Percentiles rank a stretch among this genome's conserved stretches.
Evolutionary conservation across 37 sponge, comb jelly and placozoan species (phyloP).

Genomic region (Halichondria panicea): DNA sequence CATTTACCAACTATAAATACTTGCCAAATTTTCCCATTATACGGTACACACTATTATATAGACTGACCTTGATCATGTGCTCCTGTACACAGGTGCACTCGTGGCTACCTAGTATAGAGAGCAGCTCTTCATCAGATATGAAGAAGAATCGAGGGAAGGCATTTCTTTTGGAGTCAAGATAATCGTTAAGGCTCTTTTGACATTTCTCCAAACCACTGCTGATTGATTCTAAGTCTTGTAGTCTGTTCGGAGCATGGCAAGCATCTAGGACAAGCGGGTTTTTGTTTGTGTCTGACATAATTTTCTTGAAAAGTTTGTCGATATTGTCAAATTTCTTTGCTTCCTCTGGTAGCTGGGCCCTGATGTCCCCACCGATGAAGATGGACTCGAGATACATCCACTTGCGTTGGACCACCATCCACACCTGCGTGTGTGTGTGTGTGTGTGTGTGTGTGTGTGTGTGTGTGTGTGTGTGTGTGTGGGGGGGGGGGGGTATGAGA

Average conservation of each 20-base stretch:
- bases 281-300: conserved; percentile 97
- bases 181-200: conserved; percentile 99
- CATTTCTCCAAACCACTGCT: conserved; percentile 90
- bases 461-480: conserved; percentile 1
- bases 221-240: conserved; percentile 90
- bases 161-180: conserved; percentile 99
- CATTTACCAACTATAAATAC: neutral
- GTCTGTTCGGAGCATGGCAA: conserved; percentile 87
- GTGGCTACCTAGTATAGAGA: conserved; percentile 95
- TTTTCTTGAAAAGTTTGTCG: conserved; percentile 99
- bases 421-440: conserved; percentile 64
- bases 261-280: conserved; percentile 88
- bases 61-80: conserved; percentile 96
- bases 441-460: neutral
- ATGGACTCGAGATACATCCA: conserved; percentile 99
- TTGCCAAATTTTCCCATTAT: neutral
- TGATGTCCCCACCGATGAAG: conserved; percentile 98
- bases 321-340: conserved; percentile 98
- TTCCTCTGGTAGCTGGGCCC: conserved; percentile 97
- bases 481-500: too few species aligned
- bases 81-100: conserved; percentile 99
- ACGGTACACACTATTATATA: neutral
- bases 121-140: conserved; percentile 98
- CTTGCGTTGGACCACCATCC: conserved; percentile 99
- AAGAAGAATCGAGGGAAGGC: conserved; percentile 99